Conservation (phyloP, 2,888 invertebrate genomes). For the Crematogaster levior region DNA sequence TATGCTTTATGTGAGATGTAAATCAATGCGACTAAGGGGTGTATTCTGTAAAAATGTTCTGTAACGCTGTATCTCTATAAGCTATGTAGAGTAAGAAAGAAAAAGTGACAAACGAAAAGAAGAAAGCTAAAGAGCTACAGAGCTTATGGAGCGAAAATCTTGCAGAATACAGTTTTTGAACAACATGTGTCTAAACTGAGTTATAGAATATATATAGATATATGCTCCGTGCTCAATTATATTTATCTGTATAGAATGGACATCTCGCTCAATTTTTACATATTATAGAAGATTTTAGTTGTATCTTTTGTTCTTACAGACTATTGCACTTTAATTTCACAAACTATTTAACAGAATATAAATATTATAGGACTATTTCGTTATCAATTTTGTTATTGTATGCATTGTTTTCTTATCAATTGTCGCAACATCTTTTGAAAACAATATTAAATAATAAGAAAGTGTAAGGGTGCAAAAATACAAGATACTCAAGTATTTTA, state of each 20-base stretch:
- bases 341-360: neutral
- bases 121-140: too few species aligned
- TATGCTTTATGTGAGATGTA: conserved; percentile 1
- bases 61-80: too few species aligned
- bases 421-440: neutral
- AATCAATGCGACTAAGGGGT: neutral
- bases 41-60: too few species aligned
- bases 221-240: conserved; percentile 37
- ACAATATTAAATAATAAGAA: neutral
- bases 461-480: conserved; percentile 8
- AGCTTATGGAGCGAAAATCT: too few species aligned
- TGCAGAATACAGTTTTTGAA: too few species aligned
- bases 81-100: too few species aligned
- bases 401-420: neutral
- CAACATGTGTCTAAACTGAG: neutral
- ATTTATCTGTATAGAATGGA: conserved; percentile 30
- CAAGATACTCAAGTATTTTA: conserved; percentile 22
- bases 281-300: neutral
- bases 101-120: too few species aligned
- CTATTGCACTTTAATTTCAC: neutral
- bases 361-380: neutral
- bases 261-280: conserved; percentile 22
- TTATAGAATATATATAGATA: conserved; percentile 26
- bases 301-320: neutral
- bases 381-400: neutral